Conservation (phyloP, 2,888 invertebrate species). For the Ophonus ardosiacus region DNA sequence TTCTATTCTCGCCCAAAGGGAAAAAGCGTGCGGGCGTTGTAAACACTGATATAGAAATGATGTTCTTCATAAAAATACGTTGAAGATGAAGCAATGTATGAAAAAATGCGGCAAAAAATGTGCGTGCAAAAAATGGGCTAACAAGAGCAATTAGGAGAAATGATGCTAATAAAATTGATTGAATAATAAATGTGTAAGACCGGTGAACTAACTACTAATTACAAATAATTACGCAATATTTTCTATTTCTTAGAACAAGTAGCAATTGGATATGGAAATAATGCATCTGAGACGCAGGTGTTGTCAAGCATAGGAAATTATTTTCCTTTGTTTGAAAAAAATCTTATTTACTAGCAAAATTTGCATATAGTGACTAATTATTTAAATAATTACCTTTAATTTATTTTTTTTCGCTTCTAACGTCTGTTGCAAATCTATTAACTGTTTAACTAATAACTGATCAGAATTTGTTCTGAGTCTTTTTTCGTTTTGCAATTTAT, state of each 20-base stretch:
- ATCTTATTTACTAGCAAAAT: conserved; percentile 9
- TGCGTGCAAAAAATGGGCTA: conserved; percentile 11
- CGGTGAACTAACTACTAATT: background rate
- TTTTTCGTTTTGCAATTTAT: conserved; percentile 58
- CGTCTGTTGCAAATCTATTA: conserved; percentile 70
- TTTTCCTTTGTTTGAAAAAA: conserved; percentile 30
- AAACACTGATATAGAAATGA: conserved; percentile 11
- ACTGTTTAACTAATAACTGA: conserved; percentile 55
- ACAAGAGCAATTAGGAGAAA: background rate
- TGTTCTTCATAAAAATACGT: background rate
- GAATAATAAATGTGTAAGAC: conserved; percentile 1
- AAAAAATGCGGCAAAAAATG: background rate
- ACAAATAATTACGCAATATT: conserved; percentile 6
- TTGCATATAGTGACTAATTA: background rate
- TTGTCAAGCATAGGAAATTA: conserved; percentile 28
- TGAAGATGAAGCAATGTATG: background rate
- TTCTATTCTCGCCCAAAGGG: background rate
- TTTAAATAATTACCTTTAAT: conserved; percentile 67
- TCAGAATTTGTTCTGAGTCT: conserved; percentile 58
- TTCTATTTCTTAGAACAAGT: conserved; percentile 30
- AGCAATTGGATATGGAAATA: conserved; percentile 23
- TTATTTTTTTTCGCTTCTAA: conserved; percentile 69
- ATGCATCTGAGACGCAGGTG: conserved; percentile 19
- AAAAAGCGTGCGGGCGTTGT: background rate
- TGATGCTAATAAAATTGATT: background rate